A percentile compares a stretch with the other conserved stretches of the same genome.
These are phyloP conservation scores for Teleiodes luculella DNA, from an alignment of 2,888 invertebrate genomes.

Conservation along the genomic window DNA sequence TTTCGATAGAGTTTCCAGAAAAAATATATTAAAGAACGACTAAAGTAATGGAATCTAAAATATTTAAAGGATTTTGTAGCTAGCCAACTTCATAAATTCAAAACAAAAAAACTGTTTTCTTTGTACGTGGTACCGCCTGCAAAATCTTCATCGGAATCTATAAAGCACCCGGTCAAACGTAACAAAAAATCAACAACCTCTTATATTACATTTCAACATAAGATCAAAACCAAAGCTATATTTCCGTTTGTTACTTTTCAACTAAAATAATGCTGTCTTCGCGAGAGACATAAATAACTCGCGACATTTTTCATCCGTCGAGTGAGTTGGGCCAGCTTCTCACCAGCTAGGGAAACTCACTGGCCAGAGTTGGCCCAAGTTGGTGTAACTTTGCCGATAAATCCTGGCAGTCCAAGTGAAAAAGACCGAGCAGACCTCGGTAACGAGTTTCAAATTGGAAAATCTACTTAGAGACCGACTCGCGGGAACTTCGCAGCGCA, in stretches of 20 bases:
- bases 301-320: constrained; percentile 53
- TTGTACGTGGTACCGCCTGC: too few relatives aligned
- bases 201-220: not conserved
- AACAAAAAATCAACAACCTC: not conserved
- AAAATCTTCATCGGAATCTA: too few relatives aligned
- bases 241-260: not conserved
- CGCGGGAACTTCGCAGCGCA: constrained; percentile 23
- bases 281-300: constrained; percentile 43
- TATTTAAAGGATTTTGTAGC: too few relatives aligned
- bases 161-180: too few relatives aligned
- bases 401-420: constrained; percentile 62
- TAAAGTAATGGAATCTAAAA: too few relatives aligned
- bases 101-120: too few relatives aligned
- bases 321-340: not conserved
- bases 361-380: not conserved
- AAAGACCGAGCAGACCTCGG: constrained; percentile 38
- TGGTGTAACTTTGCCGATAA: constrained; percentile 52
- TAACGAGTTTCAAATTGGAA: constrained; percentile 71
- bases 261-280: not conserved
- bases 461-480: constrained; percentile 53
- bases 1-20: too few relatives aligned
- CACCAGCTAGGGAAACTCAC: not conserved
- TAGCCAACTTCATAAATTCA: too few relatives aligned
- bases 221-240: not conserved
- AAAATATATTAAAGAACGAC: too few relatives aligned